Base-by-base conservation (phyloP, 2,113 vertebrate genomes). In the Archilochus colubris region DNA sequence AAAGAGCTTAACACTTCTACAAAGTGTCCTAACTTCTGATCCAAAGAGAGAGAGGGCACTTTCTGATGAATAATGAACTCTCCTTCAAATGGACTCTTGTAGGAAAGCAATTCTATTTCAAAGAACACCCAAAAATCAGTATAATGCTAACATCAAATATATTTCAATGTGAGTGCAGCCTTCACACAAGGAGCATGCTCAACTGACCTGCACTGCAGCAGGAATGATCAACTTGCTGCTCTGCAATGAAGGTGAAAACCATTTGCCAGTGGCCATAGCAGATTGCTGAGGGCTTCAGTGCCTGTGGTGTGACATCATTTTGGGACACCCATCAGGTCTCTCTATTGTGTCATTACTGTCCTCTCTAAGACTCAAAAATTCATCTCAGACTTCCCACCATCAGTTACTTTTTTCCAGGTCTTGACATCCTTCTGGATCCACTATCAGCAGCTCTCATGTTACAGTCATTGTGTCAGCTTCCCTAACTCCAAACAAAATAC, bases 401-500 rank as follows among this genome's bases (percentile, higher is more conserved):
- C 86, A 94, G 50, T 67, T 10, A 55, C 74, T 89, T 33, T 67
- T 33, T 86, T 93, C 55, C 85, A 94, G 30, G 63, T 44, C 82
- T 67, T 36, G 25, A 90, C 46, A 33, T 69, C 62, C 73, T 83
- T 73, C 84, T 19, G 40, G 68, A 89, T 91, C 40, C 0, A 0
- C 86, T 78, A 91, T 74, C 72, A 3, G 72, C 53, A 70, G 76
- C 73, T 90, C 79, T 90, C 80, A 86, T 73, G 70, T 70, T 89
- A 80, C 44, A 25, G 94, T 94, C 58, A 91, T 80, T 72, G 75
- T 28, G 50, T 96, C 91, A 95, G 69, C 61, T 94, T 36, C 84
- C 53, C 76, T 73, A 91, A 86, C 69, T 93, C 91, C 88, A 95
- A 95, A 93, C 88, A 95, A 96, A 95, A 97, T 83, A 91, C 94